Conservation (phyloP, 2,113 vertebrate genomes). For the Chaetorhynchus papuensis region DNA sequence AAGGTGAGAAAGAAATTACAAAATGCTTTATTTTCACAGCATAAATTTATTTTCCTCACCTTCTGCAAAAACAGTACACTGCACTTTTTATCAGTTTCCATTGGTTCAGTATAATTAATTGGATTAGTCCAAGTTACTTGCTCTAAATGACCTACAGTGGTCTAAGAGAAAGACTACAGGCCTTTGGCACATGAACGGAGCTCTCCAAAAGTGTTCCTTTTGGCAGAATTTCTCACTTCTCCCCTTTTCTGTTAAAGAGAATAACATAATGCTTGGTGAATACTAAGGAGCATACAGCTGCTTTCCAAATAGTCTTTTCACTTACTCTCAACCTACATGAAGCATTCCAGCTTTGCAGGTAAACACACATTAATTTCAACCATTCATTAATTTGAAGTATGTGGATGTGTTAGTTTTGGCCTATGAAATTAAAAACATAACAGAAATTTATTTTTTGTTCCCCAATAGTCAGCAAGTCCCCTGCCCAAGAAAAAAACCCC, state of each 20-base stretch:
- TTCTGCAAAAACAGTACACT: background rate
- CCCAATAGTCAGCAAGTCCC: background rate
- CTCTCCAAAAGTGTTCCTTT: background rate
- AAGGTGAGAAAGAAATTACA: background rate
- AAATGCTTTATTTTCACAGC: background rate
- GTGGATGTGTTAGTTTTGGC: background rate
- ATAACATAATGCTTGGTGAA: background rate
- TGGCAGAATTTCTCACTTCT: background rate
- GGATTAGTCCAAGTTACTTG: background rate
- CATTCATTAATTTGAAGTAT: background rate
- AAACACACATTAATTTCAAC: background rate
- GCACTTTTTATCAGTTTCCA: background rate
- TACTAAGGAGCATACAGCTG: accelerated
- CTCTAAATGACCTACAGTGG: background rate
- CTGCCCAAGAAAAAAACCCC: background rate
- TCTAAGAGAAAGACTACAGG: background rate
- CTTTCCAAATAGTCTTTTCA: background rate
- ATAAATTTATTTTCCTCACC: background rate
- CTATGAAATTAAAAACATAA: background rate
- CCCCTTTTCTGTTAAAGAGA: background rate
- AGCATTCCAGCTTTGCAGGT: background rate
- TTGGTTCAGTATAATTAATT: background rate
- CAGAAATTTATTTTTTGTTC: background rate
- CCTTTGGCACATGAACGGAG: background rate
- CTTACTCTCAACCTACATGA: background rate